Base-by-base conservation (phyloP, 2,113 vertebrate species). In the Nicator chloris region DNA sequence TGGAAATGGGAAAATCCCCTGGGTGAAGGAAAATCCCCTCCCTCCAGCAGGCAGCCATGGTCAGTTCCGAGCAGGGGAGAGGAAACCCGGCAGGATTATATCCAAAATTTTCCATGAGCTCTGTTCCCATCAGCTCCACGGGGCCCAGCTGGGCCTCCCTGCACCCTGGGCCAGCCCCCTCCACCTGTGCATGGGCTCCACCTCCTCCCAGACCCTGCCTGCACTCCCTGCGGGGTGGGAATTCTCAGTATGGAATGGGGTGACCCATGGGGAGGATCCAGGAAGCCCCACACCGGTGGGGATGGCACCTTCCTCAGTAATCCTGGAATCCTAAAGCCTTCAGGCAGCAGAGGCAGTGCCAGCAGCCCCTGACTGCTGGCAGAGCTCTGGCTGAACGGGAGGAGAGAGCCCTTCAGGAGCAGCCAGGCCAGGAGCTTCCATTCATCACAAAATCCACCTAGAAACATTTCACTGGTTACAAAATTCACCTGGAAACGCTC, bases 171-270 rank as follows among this genome's bases (percentile, higher is more conserved):
- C 23, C 6, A 4, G 10, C 19, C 5, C 9, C 5, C 30, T 22
- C 27, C 39, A 15, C 0, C 1, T 40, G 31, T 2, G 2, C 37
- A 5, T 6, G 54, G 40, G 15, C 19, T 79, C 40, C 51, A 13
- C 51, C 27, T 47, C 26, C 42, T 64, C 40, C 51, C 19, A 7
- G 24, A 17, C 14, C 50, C 63, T 18, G 31, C 12, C 56, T 33
- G 31, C 15, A 7, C 45, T 42, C 50, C 13, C 2, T 24, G 45
- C 17, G 27, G 45, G 56, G n/a, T 2, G 6, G 20, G 23, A 65
- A 42, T 27, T 39, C n/a, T 17, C 0, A 0, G 20, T 54, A 3
- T 13, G 23, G 27, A 86, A 45, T 1, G 47, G 19, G 18, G 5
- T 28, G 30, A 20, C 4, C 35, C 13, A n/a, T 1, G 23, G 51